phyloP scores from a whole-genome alignment of 92 coral and sea anemone genomes.

The Muricea muricata region DNA sequence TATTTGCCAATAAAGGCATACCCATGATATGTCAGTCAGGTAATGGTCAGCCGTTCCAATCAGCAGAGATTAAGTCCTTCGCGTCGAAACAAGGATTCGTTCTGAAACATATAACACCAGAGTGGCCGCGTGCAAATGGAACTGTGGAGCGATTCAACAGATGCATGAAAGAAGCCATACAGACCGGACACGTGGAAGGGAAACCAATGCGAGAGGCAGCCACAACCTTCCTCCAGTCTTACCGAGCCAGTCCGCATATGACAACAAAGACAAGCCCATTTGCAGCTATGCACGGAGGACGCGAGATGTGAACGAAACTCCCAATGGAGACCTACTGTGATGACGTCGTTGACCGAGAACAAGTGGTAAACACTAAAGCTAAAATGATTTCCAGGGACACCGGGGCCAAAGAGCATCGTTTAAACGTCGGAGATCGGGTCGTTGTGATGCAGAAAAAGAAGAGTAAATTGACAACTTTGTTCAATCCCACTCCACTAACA shows the following conservation, averaged over 20 bases:
- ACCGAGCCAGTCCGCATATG: constrained; percentile 21
- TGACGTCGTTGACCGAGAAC: constrained; percentile 26
- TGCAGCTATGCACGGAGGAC: constrained; percentile 29
- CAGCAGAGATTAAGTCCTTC: constrained; percentile 1
- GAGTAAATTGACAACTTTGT: constrained; percentile 1
- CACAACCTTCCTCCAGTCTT: not conserved
- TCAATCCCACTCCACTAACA: constrained; percentile 13
- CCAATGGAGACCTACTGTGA: not conserved
- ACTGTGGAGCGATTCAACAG: constrained; percentile 6
- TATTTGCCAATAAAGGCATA: no score
- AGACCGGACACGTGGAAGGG: not conserved
- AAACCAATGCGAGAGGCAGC: constrained; percentile 9
- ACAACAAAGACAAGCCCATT: constrained; percentile 7
- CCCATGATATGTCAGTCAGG: not conserved
- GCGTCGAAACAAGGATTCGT: not conserved
- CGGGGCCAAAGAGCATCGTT: constrained; percentile 14
- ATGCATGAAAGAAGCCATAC: no score
- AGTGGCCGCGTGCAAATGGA: constrained; percentile 20
- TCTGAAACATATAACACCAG: no score
- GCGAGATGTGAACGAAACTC: constrained; percentile 26
- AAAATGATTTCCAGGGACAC: constrained; percentile 39
- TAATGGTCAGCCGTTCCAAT: constrained; percentile 1
- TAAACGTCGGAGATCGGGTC: constrained; percentile 25
- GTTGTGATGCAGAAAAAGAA: constrained; percentile 35
- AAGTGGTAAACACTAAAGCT: constrained; percentile 1